phyloP scores from a whole-genome alignment of 2,888 invertebrate genomes.

The Oxytorus armatus region DNA sequence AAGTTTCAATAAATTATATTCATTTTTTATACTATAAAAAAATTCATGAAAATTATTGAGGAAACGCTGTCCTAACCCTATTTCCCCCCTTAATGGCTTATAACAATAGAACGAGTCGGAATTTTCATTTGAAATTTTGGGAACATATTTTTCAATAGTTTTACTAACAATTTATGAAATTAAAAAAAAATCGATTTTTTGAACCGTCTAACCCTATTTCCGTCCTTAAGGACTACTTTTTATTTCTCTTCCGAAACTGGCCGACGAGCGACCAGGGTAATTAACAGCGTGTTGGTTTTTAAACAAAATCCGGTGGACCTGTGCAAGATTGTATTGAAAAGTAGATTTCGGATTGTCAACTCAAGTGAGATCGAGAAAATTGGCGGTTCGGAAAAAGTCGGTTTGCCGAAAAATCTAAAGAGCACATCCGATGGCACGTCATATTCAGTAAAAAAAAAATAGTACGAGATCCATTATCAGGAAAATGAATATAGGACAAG shows the following conservation, averaged over 20 bases:
- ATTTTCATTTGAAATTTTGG: too few species aligned
- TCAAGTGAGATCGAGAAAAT: background rate
- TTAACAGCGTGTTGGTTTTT: constrained; percentile 4
- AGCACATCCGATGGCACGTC: background rate
- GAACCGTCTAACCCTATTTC: too few species aligned
- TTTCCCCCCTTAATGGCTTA: too few species aligned
- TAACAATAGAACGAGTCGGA: too few species aligned
- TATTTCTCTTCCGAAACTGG: constrained; percentile 44
- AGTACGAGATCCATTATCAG: background rate
- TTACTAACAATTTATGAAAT: too few species aligned
- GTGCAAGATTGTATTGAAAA: background rate
- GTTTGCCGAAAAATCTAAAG: background rate
- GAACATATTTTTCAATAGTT: too few species aligned
- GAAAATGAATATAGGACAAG: background rate
- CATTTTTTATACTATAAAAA: too few species aligned
- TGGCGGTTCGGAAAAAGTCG: background rate
- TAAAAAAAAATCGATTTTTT: too few species aligned
- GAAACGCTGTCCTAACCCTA: too few species aligned
- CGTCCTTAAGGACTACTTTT: too few species aligned
- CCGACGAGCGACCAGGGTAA: constrained; percentile 37
- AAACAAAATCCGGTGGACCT: background rate
- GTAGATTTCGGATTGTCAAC: background rate
- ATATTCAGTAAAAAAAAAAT: background rate
- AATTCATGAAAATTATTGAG: too few species aligned
- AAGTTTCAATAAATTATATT: too few species aligned